A percentile compares a stretch with the other conserved stretches of the same genome.
Conservation (phyloP, 1,140 invertebrate genomes). For the Drosophila pachea region DNA sequence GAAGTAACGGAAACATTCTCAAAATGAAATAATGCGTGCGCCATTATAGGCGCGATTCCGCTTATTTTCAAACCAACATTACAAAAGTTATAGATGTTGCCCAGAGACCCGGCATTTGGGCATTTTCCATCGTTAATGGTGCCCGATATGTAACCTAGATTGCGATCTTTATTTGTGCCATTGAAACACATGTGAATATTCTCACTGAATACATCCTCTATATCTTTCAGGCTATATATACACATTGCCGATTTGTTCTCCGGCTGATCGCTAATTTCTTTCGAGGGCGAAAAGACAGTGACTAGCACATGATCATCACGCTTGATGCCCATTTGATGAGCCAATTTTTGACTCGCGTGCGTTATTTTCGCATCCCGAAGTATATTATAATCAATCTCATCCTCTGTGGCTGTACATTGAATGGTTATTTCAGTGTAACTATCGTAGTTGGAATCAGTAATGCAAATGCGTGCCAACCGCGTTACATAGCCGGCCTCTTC, state of each 20-base stretch:
- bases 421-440: slow-evolving; percentile 97
- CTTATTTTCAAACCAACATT: slow-evolving; percentile 95
- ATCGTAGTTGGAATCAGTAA: slow-evolving; percentile 95
- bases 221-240: slow-evolving; percentile 90
- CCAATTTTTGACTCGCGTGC: slow-evolving; percentile 88
- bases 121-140: slow-evolving; percentile 94
- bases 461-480: slow-evolving; percentile 93
- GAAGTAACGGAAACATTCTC: slow-evolving; percentile 90
- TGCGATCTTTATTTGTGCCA: slow-evolving; percentile 92
- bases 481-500: slow-evolving; percentile 94
- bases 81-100: slow-evolving; percentile 95
- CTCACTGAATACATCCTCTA: slow-evolving; percentile 95
- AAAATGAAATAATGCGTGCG: slow-evolving; percentile 86
- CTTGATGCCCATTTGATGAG: slow-evolving; percentile 87
- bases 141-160: slow-evolving; percentile 96
- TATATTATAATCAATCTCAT: slow-evolving; percentile 87
- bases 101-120: slow-evolving; percentile 89
- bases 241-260: slow-evolving; percentile 90
- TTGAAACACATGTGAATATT: slow-evolving; percentile 99
- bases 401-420: slow-evolving; percentile 84
- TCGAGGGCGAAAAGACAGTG: slow-evolving; percentile 90
- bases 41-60: slow-evolving; percentile 89
- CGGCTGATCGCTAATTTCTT: slow-evolving; percentile 89
- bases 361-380: slow-evolving; percentile 94
- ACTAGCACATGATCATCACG: slow-evolving; percentile 89